Evolutionary conservation across 2,797 vertebrate genomes (phyloP), one percentile per base, ranked within the genome.

Genomic region (Setipinna tenuifilis): DNA sequence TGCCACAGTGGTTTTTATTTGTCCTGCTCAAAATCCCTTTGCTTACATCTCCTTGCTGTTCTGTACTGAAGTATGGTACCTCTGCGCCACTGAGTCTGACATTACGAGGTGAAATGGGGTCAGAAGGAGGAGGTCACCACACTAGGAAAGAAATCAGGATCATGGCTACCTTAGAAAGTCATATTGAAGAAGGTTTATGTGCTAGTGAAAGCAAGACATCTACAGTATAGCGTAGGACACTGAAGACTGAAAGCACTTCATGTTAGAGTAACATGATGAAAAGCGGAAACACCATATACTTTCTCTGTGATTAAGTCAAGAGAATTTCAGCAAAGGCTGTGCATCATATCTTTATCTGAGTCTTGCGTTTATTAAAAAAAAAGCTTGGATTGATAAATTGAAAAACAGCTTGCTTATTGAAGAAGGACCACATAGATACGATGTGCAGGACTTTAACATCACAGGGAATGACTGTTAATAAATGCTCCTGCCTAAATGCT

Each of bases 1-100:
- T 11, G 85, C 6, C 17, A 88, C 89, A 87, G 89, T 84, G 87
- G 86, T 90, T 91, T 89, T 94, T 91, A 93, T 91, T 58, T 46
- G 31, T 89, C 88, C 78, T 83, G 4, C 83, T 83, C 57, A 91
- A 87, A 86, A 87, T 54, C 0, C 41, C 71, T 28, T 83, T n/a
- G 61, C 19, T 6, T 25, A 48, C 50, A 46, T 10, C 61, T 61
- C 19, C 48, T 44, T 50, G 83, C 84, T 83, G 71, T 83, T 85
- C 84, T 87, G 84, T 88, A 85, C 87, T 89, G 89, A 90, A 84
- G 82, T 59, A 82, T 83, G 59, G 83, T 44, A n/a, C 81, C 21
- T 83, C 2, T 41, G 25, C 82, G 21, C 81, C 14, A 84, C 59
- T 46, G 44, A 21, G 71, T 44, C 31, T 19, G 71, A 78, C 71